Evolutionary conservation across 1,140 invertebrate species (phyloP).

Genomic region (Mactra quadrangularis): DNA sequence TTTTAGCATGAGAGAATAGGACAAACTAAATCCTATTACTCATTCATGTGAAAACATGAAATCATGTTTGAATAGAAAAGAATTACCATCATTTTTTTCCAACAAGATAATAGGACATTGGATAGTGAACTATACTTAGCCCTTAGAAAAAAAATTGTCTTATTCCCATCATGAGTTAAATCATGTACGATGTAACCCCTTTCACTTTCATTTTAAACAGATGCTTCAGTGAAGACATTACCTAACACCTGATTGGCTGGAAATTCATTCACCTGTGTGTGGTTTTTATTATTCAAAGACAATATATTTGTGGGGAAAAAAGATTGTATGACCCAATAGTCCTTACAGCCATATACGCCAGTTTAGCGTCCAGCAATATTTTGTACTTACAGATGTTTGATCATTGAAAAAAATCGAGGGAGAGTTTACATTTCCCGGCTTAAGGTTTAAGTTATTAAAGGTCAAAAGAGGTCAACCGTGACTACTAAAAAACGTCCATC

Average conservation of each 20-base stretch:
- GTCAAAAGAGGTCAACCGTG: conserved; percentile 45
- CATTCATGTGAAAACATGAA: conserved; percentile 48
- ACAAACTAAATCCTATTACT: conserved; percentile 22
- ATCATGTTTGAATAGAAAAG: conserved; percentile 16
- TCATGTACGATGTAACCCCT: conserved; percentile 55
- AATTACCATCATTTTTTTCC: conserved; percentile 11
- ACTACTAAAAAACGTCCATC: conserved; percentile 5
- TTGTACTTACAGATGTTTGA: conserved; percentile 38
- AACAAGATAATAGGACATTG: conserved; percentile 23
- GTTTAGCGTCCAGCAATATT: conserved; percentile 1
- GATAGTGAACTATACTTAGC: conserved; percentile 32
- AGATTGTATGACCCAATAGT: no score
- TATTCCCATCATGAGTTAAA: conserved; percentile 18
- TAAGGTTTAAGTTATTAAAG: conserved; percentile 31
- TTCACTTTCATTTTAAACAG: conserved; percentile 25
- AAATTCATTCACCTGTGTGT: conserved; percentile 43
- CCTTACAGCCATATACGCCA: no score
- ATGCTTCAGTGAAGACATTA: not conserved
- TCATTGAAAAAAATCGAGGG: conserved; percentile 15
- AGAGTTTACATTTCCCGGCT: not conserved
- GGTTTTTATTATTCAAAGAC: conserved; percentile 27
- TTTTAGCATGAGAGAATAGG: not conserved
- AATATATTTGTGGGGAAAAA: not conserved
- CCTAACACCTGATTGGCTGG: conserved; percentile 19
- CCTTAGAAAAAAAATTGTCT: conserved; percentile 33